phyloP scores from a whole-genome alignment of 2,113 vertebrate genomes.

The Mirza zaza region DNA sequence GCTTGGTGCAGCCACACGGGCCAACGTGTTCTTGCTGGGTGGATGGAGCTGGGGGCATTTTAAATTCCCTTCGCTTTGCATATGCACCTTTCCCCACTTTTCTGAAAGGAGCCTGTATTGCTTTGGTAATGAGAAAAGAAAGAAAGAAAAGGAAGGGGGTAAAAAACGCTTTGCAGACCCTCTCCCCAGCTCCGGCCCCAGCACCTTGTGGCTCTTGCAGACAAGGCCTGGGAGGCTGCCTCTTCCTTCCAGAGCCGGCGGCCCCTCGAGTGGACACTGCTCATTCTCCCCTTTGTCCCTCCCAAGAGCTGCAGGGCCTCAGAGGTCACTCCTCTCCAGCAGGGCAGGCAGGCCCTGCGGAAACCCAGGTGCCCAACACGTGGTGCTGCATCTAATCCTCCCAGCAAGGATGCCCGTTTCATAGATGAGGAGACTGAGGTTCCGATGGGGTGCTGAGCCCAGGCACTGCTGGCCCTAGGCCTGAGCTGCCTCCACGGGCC shows the following conservation, averaged over 20 bases:
- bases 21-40: not conserved
- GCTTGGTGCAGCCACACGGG: not conserved
- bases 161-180: not conserved
- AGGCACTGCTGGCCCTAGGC: not conserved
- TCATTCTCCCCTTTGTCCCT: not conserved
- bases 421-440: not conserved
- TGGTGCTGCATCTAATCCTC: not conserved
- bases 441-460: not conserved
- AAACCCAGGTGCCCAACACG: not conserved
- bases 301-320: not conserved
- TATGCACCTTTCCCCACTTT: not conserved
- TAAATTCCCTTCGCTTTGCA: not conserved
- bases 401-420: not conserved
- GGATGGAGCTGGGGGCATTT: not conserved
- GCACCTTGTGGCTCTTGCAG: not conserved
- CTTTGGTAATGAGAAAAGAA: not conserved
- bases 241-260: not conserved
- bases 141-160: not conserved
- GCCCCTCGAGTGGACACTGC: accelerated
- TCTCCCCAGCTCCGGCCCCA: not conserved
- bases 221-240: not conserved
- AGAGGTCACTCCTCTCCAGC: not conserved
- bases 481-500: not conserved
- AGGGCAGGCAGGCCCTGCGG: not conserved
- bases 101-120: not conserved